Conservation (phyloP, 2,888 invertebrate genomes). For the Nycteola revayana region DNA sequence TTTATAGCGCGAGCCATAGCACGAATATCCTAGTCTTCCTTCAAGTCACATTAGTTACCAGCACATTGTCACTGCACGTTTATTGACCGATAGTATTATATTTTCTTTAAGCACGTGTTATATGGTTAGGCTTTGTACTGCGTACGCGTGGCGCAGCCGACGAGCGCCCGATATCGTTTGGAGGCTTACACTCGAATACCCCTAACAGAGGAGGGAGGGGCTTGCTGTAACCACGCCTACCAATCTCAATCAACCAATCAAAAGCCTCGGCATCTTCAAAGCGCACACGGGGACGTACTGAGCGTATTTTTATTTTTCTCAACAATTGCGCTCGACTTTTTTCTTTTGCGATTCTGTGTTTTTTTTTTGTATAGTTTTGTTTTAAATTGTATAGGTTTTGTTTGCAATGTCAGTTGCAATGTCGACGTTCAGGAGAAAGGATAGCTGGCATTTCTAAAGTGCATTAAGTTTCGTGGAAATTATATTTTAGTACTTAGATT, state of each 20-base stretch:
- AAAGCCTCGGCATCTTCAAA: constrained; percentile 55
- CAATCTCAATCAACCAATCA: constrained; percentile 52
- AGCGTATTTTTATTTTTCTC: constrained; percentile 70
- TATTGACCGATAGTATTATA: constrained; percentile 18
- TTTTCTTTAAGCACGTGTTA: constrained; percentile 52
- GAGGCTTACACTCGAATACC: constrained; percentile 55
- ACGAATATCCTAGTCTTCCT: constrained; percentile 16
- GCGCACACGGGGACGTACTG: constrained; percentile 74
- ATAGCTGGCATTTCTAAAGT: constrained; percentile 48
- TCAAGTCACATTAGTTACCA: constrained; percentile 26
- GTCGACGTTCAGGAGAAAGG: constrained; percentile 53
- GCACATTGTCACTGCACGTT: constrained; percentile 33
- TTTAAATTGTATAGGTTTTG: constrained; percentile 53
- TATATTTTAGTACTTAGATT: constrained; percentile 18
- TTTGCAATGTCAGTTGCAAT: constrained; percentile 62
- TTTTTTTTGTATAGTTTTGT: constrained; percentile 52
- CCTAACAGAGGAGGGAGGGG: constrained; percentile 69
- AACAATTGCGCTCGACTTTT: constrained; percentile 38
- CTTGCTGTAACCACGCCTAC: constrained; percentile 57
- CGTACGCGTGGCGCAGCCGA: constrained; percentile 71
- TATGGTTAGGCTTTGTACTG: constrained; percentile 40
- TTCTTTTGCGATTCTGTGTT: constrained; percentile 47
- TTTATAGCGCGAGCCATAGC: constrained; percentile 29
- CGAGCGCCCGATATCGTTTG: constrained; percentile 78
- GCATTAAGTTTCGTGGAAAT: constrained; percentile 38